These are phyloP conservation scores for Propithecus coquereli DNA, from an alignment of 2,113 vertebrate species.

Conservation along the genomic window DNA sequence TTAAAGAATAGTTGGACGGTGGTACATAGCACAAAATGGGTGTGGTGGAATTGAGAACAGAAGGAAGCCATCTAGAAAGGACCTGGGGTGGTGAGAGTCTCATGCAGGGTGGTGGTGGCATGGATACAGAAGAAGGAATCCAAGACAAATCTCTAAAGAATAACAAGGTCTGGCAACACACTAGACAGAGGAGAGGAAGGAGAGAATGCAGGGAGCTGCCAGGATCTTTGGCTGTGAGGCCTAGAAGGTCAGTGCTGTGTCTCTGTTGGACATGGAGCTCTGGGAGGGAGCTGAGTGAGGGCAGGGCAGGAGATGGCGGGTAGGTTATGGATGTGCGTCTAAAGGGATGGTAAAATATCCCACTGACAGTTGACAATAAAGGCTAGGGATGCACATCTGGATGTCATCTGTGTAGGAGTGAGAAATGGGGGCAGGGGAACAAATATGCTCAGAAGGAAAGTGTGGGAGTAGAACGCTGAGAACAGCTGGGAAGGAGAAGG, in stretches of 20 bases:
- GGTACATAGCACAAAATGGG: background rate
- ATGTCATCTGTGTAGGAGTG: background rate
- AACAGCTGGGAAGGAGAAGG: background rate
- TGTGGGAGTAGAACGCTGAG: background rate
- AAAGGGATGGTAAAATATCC: background rate
- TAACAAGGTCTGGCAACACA: background rate
- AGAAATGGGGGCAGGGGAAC: background rate
- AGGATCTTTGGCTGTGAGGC: background rate
- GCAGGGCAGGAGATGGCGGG: background rate
- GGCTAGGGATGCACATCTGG: conserved; percentile 11
- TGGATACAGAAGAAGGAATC: background rate
- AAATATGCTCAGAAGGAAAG: background rate
- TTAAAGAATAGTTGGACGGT: background rate
- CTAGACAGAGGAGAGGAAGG: background rate
- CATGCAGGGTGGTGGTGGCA: background rate
- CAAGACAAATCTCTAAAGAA: background rate
- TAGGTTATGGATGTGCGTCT: background rate
- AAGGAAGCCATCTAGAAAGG: background rate
- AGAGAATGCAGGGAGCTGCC: background rate
- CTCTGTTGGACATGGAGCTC: background rate
- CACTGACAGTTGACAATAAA: background rate
- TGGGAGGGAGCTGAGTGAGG: background rate
- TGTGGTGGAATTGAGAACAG: background rate
- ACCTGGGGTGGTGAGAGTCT: background rate
- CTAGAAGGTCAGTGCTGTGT: background rate